Conservation (phyloP, 2,797 vertebrate species). For the Coracias cyanogaster region DNA sequence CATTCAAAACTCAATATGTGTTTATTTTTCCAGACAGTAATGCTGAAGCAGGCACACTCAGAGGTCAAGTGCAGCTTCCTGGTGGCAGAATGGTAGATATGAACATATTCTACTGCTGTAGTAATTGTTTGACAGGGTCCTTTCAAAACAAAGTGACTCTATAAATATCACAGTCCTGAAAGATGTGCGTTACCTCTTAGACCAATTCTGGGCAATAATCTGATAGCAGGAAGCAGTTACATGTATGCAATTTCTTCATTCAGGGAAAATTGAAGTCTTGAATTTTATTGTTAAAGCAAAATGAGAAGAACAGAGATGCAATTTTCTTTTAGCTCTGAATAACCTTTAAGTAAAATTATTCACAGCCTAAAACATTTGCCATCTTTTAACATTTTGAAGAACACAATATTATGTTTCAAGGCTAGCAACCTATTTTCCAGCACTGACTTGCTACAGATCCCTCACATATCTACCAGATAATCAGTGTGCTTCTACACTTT, state of each 20-base stretch:
- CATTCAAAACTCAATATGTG: not conserved
- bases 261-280: not conserved
- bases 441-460: not conserved
- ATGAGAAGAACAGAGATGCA: not conserved
- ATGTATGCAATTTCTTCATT: not conserved
- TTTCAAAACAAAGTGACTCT: not conserved
- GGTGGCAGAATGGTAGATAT: not conserved
- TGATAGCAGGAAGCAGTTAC: not conserved
- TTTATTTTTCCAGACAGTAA: not conserved
- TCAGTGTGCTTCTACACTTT: not conserved
- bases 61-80: not conserved
- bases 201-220: not conserved
- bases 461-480: not conserved
- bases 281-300: not conserved
- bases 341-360: not conserved
- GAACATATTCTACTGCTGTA: not conserved
- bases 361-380: fast-evolving
- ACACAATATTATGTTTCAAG: not conserved
- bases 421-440: not conserved
- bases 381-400: not conserved
- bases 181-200: not conserved
- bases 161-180: not conserved
- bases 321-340: not conserved
- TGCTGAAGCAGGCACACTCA: not conserved
- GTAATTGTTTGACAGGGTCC: not conserved